Conservation (phyloP, 1,140 invertebrate species). For the Drusus annulatus region DNA sequence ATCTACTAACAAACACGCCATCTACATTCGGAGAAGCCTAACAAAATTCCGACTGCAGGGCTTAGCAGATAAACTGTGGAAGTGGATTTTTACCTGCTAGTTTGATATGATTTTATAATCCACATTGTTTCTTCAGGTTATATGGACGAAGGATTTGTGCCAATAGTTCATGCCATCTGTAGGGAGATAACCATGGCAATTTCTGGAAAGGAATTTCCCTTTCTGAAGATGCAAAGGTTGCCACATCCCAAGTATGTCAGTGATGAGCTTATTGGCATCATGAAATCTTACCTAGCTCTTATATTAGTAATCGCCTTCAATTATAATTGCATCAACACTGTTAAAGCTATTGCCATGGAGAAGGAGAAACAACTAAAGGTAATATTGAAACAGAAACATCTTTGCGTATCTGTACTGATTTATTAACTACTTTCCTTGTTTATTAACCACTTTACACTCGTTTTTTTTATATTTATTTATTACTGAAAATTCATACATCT, state of each 20-base stretch:
- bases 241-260: constrained; percentile 83
- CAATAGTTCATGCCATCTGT: constrained; percentile 78
- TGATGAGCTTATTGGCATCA: constrained; percentile 78
- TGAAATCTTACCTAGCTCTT: constrained; percentile 81
- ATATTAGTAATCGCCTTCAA: constrained; percentile 86
- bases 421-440: no score
- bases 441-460: no score
- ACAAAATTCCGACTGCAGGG: no score
- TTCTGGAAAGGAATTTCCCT: constrained; percentile 63
- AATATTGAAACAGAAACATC: constrained; percentile 11
- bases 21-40: no score
- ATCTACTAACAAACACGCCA: no score
- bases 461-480: no score
- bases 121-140: constrained; percentile 71
- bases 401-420: no score
- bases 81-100: no score
- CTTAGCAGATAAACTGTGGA: no score
- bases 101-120: no score
- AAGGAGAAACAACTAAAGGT: constrained; percentile 79
- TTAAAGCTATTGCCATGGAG: constrained; percentile 76
- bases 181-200: constrained; percentile 73
- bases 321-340: constrained; percentile 84
- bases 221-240: constrained; percentile 75
- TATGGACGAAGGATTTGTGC: constrained; percentile 78
- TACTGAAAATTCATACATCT: no score